Percentiles rank a stretch among this genome's conserved stretches.
Conservation (phyloP, 2,888 invertebrate genomes). For the Papilio protenor region DNA sequence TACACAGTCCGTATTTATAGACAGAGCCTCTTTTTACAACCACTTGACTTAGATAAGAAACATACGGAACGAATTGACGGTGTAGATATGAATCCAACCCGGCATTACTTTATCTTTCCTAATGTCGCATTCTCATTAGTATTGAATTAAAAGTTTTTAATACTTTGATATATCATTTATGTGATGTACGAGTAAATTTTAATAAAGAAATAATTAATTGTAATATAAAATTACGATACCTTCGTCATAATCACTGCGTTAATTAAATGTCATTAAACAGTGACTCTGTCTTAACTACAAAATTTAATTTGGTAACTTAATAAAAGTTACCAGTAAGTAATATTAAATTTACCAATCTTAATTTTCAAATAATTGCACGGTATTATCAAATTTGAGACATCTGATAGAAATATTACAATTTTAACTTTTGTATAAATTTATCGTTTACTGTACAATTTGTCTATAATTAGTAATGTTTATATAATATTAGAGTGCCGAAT, state of each 20-base stretch:
- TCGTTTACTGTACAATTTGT: background rate
- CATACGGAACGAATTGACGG: conserved; percentile 26
- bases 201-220: background rate
- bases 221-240: background rate
- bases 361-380: background rate
- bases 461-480: conserved; percentile 20
- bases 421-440: background rate
- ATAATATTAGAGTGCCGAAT: conserved; percentile 9
- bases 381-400: background rate
- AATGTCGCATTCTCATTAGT: background rate
- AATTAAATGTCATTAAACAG: too few species aligned
- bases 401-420: background rate
- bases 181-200: background rate
- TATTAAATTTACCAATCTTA: background rate
- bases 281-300: too few species aligned
- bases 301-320: too few species aligned
- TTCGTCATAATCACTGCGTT: background rate
- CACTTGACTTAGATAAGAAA: conserved; percentile 37
- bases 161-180: background rate
- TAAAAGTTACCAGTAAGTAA: too few species aligned
- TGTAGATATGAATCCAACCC: conserved; percentile 16
- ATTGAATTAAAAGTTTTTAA: background rate
- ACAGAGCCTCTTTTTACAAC: conserved; percentile 33
- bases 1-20: conserved; percentile 34
- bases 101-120: conserved; percentile 15